These are phyloP conservation scores for Patella caerulea DNA, from an alignment of 2,888 invertebrate species.

Conservation along the genomic window DNA sequence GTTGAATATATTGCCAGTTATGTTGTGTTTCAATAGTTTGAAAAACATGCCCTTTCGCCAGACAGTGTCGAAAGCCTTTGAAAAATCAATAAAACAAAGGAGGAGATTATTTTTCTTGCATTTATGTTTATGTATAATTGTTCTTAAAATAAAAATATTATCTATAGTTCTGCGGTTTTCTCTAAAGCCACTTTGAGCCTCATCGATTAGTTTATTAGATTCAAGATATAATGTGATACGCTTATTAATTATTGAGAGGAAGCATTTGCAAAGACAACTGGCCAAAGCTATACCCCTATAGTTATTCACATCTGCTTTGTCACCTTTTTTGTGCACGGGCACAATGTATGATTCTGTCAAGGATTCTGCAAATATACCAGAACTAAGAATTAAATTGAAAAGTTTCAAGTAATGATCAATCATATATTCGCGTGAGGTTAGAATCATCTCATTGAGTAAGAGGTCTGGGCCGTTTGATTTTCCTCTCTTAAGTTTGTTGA, in stretches of 20 bases:
- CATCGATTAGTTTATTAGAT: too few relatives aligned
- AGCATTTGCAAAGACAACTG: not conserved
- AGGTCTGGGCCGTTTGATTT: not conserved
- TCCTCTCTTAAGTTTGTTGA: not conserved
- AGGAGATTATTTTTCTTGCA: not conserved
- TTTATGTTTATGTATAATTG: not conserved
- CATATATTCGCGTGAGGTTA: not conserved
- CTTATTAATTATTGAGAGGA: not conserved
- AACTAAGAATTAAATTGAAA: not conserved
- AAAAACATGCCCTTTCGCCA: not conserved
- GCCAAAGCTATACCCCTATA: not conserved
- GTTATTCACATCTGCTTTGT: not conserved
- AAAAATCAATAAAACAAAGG: not conserved
- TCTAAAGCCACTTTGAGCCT: not conserved
- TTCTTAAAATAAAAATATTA: not conserved
- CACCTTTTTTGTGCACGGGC: not conserved
- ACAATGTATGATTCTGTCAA: not conserved
- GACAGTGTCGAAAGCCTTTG: not conserved
- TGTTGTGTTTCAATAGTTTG: not conserved
- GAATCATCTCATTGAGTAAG: not conserved
- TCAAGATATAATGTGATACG: not conserved
- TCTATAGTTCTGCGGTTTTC: not conserved
- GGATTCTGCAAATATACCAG: not conserved
- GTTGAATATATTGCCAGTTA: not conserved
- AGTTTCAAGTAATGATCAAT: not conserved